Evolutionary conservation across 1,140 invertebrate genomes (phyloP).

Genomic region (Drosophila nannoptera): DNA sequence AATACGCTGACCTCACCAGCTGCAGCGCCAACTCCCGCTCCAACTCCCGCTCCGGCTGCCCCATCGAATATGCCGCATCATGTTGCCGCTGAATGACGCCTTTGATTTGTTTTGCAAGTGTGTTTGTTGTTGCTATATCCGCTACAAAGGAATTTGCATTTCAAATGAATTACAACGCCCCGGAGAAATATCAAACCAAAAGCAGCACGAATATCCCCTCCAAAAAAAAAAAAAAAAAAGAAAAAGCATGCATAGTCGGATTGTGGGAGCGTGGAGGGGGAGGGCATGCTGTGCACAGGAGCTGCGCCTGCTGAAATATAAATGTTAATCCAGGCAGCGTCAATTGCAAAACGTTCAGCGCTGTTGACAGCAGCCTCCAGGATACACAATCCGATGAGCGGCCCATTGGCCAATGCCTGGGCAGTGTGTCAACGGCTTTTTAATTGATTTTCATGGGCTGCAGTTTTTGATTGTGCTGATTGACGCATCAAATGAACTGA

Average conservation of each 20-base stretch:
- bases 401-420: slow-evolving; percentile 15
- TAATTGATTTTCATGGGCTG: slow-evolving; percentile 78
- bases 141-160: slow-evolving; percentile 74
- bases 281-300: not conserved
- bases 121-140: slow-evolving; percentile 65
- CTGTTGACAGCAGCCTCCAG: slow-evolving; percentile 58
- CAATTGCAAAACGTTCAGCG: slow-evolving; percentile 75
- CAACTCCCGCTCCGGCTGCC: slow-evolving; percentile 1
- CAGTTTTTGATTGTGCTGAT: slow-evolving; percentile 77
- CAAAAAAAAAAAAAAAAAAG: slow-evolving; percentile 20
- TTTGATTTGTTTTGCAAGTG: slow-evolving; percentile 69
- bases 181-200: slow-evolving; percentile 19
- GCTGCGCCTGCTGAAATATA: slow-evolving; percentile 64
- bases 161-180: slow-evolving; percentile 67
- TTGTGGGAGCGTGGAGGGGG: too few relatives aligned
- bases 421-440: slow-evolving; percentile 72
- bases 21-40: slow-evolving; percentile 2
- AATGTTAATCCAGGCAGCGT: slow-evolving; percentile 72
- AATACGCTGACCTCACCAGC: slow-evolving; percentile 65
- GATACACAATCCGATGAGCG: slow-evolving; percentile 11
- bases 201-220: too few relatives aligned
- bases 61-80: slow-evolving; percentile 53
- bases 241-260: slow-evolving; percentile 2
- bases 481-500: slow-evolving; percentile 77
- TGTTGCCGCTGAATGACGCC: slow-evolving; percentile 41